Conservation (phyloP, 2,888 invertebrate species). For the Morpho deidamia region DNA sequence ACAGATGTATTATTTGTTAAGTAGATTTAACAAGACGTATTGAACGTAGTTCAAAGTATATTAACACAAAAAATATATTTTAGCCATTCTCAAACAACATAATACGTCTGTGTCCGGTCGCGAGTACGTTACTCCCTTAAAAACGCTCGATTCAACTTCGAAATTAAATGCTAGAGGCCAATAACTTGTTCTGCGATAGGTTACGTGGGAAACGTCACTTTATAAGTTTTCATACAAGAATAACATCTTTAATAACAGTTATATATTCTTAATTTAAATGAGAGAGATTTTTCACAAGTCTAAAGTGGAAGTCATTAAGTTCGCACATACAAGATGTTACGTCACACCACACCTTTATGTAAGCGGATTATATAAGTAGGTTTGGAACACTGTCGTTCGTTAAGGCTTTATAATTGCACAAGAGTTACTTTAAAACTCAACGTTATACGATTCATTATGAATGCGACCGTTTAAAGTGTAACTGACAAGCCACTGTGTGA, state of each 20-base stretch:
- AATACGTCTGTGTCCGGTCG: slow-evolving; percentile 50
- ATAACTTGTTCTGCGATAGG: slow-evolving; percentile 1
- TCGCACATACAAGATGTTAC: slow-evolving; percentile 39
- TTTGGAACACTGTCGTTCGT: slow-evolving; percentile 46
- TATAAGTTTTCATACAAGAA: no score
- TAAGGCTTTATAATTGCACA: slow-evolving; percentile 30
- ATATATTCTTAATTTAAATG: slow-evolving; percentile 27
- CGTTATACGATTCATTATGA: slow-evolving; percentile 18
- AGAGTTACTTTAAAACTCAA: slow-evolving; percentile 26
- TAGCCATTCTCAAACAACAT: slow-evolving; percentile 53
- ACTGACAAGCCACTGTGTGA: slow-evolving; percentile 15
- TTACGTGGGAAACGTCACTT: no score
- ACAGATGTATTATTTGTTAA: no score
- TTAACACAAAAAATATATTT: slow-evolving; percentile 41
- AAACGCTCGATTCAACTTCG: background rate
- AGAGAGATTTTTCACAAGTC: slow-evolving; percentile 2
- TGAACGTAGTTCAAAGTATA: slow-evolving; percentile 10
- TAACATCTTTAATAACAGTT: slow-evolving; percentile 17
- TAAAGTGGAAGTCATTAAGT: slow-evolving; percentile 45
- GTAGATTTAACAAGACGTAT: no score
- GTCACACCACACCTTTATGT: slow-evolving; percentile 61
- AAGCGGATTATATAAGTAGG: slow-evolving; percentile 60
- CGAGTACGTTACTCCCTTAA: slow-evolving; percentile 56
- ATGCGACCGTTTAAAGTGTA: slow-evolving; percentile 18
- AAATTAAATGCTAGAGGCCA: slow-evolving; percentile 4